phyloP scores from a whole-genome alignment of 1,140 invertebrate genomes.

The Halesus radiatus region DNA sequence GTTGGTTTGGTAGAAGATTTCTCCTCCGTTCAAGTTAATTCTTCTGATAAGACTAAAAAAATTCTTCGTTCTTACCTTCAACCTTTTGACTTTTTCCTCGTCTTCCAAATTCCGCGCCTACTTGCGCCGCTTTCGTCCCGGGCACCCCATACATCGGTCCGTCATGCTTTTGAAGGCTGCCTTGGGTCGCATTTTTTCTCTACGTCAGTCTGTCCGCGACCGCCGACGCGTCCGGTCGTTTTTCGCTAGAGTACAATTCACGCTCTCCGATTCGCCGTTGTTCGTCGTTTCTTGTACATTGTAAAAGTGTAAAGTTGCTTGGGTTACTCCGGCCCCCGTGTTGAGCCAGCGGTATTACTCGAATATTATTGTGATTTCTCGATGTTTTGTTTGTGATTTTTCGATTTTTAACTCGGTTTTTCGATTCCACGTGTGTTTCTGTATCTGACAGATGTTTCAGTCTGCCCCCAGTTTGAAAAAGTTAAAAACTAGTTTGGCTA shows the following conservation, averaged over 20 bases:
- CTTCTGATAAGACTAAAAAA: too few relatives aligned
- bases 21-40: too few relatives aligned
- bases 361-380: background rate
- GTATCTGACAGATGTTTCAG: constrained; percentile 5
- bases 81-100: too few relatives aligned
- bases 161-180: constrained; percentile 38
- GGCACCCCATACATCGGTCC: constrained; percentile 14
- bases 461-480: too few relatives aligned
- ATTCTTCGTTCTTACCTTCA: too few relatives aligned
- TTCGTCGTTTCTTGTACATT: background rate
- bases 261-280: background rate
- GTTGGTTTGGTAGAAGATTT: too few relatives aligned
- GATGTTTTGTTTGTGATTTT: background rate
- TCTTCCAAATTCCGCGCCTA: background rate
- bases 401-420: too few relatives aligned
- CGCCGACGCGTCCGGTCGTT: constrained; percentile 12
- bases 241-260: background rate
- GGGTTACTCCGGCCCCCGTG: background rate
- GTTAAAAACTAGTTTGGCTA: too few relatives aligned
- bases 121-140: constrained; percentile 9
- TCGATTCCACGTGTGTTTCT: background rate
- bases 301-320: too few relatives aligned
- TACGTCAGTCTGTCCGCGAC: constrained; percentile 31
- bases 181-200: constrained; percentile 32
- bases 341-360: background rate